phyloP scores from a whole-genome alignment of 2,113 vertebrate species.

The Gavialis gangeticus region DNA sequence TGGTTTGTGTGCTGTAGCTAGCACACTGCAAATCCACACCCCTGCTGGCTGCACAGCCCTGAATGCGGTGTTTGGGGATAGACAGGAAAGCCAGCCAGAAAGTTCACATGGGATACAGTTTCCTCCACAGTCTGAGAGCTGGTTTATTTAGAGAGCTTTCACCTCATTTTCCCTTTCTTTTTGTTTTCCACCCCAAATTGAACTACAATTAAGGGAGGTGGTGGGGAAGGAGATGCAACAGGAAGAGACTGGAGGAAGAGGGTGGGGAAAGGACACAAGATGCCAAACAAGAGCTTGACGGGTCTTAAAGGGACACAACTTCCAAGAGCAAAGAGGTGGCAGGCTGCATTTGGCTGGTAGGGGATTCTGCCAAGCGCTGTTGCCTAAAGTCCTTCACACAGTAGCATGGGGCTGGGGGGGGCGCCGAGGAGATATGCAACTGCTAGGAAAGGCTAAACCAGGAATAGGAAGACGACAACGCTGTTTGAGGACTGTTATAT shows the following conservation, averaged over 20 bases:
- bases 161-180: constrained; percentile 37
- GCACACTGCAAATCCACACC: too few species aligned
- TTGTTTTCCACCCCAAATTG: background rate
- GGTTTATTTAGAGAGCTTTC: constrained; percentile 41
- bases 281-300: background rate
- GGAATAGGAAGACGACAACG: background rate
- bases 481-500: background rate
- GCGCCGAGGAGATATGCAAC: background rate
- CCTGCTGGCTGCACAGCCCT: too few species aligned
- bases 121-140: background rate
- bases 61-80: background rate
- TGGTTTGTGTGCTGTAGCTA: too few species aligned
- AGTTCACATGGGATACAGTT: constrained; percentile 61
- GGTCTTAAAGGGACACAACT: background rate
- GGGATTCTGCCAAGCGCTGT: background rate
- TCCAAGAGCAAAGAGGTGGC: background rate
- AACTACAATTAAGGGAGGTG: background rate
- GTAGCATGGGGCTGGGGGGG: background rate
- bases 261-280: background rate
- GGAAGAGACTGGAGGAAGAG: background rate
- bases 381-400: background rate
- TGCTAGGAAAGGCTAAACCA: background rate
- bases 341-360: too few species aligned
- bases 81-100: constrained; percentile 7
- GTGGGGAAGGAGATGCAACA: background rate